A percentile compares a stretch with the other conserved stretches of the same genome.
Evolutionary conservation across 1,140 invertebrate genomes (phyloP).

Genomic region (Drosophila athabasca): DNA sequence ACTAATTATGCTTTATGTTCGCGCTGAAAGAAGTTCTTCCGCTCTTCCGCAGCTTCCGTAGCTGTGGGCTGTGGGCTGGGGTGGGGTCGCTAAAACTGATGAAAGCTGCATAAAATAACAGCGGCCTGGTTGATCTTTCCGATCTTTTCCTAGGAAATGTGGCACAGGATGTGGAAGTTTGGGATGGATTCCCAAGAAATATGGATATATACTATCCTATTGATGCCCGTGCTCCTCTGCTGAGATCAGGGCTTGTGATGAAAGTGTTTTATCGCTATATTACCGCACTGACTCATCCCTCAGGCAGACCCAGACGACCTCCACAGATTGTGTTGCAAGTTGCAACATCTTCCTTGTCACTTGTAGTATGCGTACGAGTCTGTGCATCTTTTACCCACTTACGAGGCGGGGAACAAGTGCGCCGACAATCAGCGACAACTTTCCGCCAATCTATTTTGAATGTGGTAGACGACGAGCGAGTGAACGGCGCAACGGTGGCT

Average conservation of each 20-base stretch:
- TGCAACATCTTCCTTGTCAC: constrained; percentile 28
- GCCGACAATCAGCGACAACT: constrained; percentile 65
- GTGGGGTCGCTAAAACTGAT: constrained; percentile 10
- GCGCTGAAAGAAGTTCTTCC: constrained; percentile 41
- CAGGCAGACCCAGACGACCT: constrained; percentile 12
- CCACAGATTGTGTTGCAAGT: constrained; percentile 25
- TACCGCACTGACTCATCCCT: constrained; percentile 17
- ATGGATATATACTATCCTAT: too few species aligned
- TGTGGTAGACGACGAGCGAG: constrained; percentile 18
- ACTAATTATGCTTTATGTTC: constrained; percentile 71
- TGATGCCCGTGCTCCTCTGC: not conserved
- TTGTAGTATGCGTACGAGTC: too few species aligned
- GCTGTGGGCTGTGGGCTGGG: constrained; percentile 3
- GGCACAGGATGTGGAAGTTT: constrained; percentile 20
- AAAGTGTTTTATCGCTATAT: too few species aligned
- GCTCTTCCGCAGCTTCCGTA: not conserved
- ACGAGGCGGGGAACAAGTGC: constrained; percentile 36
- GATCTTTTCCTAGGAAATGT: constrained; percentile 12
- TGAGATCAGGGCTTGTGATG: too few species aligned
- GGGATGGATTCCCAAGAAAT: not conserved
- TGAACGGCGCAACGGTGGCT: constrained; percentile 33
- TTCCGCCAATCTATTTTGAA: constrained; percentile 71
- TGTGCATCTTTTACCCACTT: constrained; percentile 42
- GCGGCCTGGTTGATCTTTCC: constrained; percentile 12
- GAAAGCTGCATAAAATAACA: constrained; percentile 50